These are phyloP conservation scores for Carassius auratus DNA, from an alignment of 2,113 vertebrate genomes.

Conservation along the genomic window DNA sequence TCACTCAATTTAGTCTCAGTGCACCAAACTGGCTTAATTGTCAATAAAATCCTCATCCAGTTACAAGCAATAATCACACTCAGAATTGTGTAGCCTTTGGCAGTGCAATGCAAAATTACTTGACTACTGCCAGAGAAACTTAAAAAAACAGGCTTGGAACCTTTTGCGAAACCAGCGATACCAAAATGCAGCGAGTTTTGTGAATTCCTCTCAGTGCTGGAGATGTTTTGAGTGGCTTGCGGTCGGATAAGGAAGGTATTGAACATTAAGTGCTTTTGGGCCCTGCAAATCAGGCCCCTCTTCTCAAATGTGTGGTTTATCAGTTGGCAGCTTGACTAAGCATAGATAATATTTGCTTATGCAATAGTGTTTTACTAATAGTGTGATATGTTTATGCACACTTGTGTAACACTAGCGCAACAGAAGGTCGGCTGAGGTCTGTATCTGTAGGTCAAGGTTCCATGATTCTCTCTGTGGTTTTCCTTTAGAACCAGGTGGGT, in stretches of 20 bases:
- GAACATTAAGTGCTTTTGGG: conserved; percentile 16
- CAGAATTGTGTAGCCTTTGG: conserved; percentile 43
- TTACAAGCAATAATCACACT: conserved; percentile 55
- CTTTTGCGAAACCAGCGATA: background rate
- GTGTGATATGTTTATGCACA: conserved; percentile 14
- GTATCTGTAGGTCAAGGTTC: background rate
- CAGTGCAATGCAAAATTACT: conserved; percentile 12
- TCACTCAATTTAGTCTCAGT: background rate
- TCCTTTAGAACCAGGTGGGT: background rate
- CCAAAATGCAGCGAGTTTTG: conserved; percentile 26
- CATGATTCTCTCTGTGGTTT: background rate
- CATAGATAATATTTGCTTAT: conserved; percentile 19
- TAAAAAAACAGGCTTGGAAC: conserved; percentile 26
- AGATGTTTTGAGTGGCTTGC: conserved; percentile 33
- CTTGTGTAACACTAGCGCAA: background rate
- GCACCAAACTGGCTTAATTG: conserved; percentile 29
- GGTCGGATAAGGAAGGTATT: background rate
- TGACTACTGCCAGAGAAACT: conserved; percentile 29
- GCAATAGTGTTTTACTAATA: conserved; percentile 8
- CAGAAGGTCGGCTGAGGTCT: background rate
- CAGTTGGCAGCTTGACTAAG: conserved; percentile 19
- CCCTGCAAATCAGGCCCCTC: background rate
- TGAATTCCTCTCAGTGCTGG: conserved; percentile 22
- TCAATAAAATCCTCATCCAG: conserved; percentile 47
- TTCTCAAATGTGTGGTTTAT: conserved; percentile 40